Evolutionary conservation across 2,797 vertebrate genomes (phyloP).

Genomic region (Anolis apletophallus): DNA sequence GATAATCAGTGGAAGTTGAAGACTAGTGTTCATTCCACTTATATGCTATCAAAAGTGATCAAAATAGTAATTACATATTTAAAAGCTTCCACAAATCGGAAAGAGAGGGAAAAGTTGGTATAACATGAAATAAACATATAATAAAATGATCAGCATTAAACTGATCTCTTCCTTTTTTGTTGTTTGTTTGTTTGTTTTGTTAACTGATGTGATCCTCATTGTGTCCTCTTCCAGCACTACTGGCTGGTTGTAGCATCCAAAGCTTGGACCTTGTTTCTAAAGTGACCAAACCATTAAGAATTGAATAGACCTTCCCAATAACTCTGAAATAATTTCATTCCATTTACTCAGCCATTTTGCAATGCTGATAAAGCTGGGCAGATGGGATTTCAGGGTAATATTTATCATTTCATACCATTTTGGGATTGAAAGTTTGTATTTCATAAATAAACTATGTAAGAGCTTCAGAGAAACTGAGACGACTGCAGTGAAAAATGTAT

Average conservation of each 20-base stretch:
- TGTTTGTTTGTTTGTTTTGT: no score
- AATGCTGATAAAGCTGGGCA: neutral
- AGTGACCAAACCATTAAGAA: neutral
- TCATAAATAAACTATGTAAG: neutral
- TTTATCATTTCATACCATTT: neutral
- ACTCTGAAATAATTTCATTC: neutral
- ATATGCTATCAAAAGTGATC: neutral
- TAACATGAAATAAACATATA: neutral
- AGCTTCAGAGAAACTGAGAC: neutral
- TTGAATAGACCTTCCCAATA: neutral
- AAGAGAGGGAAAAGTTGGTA: neutral
- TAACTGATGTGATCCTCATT: no score
- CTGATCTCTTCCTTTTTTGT: no score
- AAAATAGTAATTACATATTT: neutral
- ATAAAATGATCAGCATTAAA: neutral
- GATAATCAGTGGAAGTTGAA: neutral
- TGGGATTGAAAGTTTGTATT: neutral
- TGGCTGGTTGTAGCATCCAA: neutral
- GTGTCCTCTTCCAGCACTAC: no score
- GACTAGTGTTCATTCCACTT: neutral
- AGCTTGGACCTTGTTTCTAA: neutral
- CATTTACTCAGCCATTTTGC: neutral
- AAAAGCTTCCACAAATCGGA: neutral
- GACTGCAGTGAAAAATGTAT: neutral
- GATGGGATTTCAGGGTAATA: neutral